Conservation (phyloP, 2,888 invertebrate species). For the Rhorus exstirpatorius region DNA sequence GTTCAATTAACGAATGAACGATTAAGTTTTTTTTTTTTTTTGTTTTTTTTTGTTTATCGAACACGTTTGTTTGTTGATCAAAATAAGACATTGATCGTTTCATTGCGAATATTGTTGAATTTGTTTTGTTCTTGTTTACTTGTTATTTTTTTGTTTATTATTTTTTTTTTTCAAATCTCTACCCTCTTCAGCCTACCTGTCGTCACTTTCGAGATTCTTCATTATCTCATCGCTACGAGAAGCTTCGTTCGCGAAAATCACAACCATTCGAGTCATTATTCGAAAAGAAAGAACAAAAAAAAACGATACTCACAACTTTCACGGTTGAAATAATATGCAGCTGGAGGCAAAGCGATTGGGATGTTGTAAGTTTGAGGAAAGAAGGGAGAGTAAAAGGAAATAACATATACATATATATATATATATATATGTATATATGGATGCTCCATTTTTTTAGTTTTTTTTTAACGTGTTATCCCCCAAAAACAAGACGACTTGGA, state of each 20-base stretch:
- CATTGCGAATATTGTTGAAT: slow-evolving; percentile 65
- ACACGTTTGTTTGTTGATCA: slow-evolving; percentile 73
- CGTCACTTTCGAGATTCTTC: background rate
- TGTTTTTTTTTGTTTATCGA: background rate
- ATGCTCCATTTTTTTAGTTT: no score
- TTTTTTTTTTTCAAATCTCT: background rate
- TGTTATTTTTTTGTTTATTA: slow-evolving; percentile 9
- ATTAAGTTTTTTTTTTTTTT: no score
- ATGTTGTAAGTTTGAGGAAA: slow-evolving; percentile 20
- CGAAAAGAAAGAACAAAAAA: slow-evolving; percentile 3
- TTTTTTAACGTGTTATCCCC: no score
- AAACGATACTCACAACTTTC: background rate
- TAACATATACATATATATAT: slow-evolving; percentile 33
- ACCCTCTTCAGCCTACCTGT: background rate
- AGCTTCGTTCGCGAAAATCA: slow-evolving; percentile 9
- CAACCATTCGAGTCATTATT: slow-evolving; percentile 25
- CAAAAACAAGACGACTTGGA: no score
- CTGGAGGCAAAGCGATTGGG: slow-evolving; percentile 10
- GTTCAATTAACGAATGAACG: slow-evolving; percentile 75
- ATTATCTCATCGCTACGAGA: no score
- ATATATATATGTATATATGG: slow-evolving; percentile 24
- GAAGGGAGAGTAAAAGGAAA: slow-evolving; percentile 18
- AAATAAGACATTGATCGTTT: slow-evolving; percentile 78
- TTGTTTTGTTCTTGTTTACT: slow-evolving; percentile 43
- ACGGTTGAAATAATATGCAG: background rate